These are phyloP conservation scores for Petrocephalus microphthalmus DNA, from an alignment of 2,113 vertebrate genomes.

Conservation along the genomic window DNA sequence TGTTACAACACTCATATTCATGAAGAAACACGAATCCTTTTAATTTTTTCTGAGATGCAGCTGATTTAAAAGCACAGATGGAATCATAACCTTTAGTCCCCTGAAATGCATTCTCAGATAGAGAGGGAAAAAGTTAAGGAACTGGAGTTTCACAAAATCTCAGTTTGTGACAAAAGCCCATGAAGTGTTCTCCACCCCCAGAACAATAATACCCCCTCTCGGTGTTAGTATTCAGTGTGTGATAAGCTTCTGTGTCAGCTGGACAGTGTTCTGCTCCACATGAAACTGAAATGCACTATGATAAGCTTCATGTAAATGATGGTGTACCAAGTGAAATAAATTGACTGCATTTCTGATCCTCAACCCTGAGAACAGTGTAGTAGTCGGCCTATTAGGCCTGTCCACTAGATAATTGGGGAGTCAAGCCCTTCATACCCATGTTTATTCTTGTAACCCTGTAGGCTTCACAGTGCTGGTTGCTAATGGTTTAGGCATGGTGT, in stretches of 20 bases:
- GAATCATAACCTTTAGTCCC: conserved; percentile 17
- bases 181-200: background rate
- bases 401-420: background rate
- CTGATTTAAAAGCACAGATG: background rate
- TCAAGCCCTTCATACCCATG: background rate
- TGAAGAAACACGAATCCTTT: background rate
- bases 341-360: background rate
- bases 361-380: background rate
- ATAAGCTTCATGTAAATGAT: background rate
- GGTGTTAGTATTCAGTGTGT: background rate
- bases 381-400: background rate
- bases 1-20: conserved; percentile 8
- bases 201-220: background rate
- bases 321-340: background rate
- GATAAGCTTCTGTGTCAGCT: background rate
- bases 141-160: background rate
- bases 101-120: background rate
- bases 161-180: background rate
- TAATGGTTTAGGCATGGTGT: background rate
- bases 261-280: background rate
- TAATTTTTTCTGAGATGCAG: background rate
- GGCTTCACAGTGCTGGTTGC: background rate
- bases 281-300: background rate
- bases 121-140: background rate
- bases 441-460: background rate